Percentiles rank a stretch among this genome's conserved stretches.
phyloP scores from a whole-genome alignment of 2,888 invertebrate genomes.

The Dioctria linearis region DNA sequence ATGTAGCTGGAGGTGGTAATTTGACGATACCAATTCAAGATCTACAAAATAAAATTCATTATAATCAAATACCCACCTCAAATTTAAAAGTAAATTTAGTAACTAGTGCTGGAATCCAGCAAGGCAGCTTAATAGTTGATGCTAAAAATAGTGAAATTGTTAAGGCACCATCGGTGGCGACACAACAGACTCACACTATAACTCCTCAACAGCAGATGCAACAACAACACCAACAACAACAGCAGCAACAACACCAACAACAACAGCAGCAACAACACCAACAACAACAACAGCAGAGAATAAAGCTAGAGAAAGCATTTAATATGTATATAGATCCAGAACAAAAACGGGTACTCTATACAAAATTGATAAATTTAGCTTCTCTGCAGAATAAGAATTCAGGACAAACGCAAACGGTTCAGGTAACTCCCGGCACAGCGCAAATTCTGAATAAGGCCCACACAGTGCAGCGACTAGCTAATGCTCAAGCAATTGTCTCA shows the following conservation, averaged over 20 bases:
- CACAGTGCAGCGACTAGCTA: conserved; percentile 54
- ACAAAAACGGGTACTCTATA: conserved; percentile 68
- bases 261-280: conserved; percentile 53
- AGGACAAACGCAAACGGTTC: conserved; percentile 57
- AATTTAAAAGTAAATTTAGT: conserved; percentile 70
- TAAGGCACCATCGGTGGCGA: conserved; percentile 57
- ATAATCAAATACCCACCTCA: conserved; percentile 67
- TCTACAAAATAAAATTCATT: conserved; percentile 67
- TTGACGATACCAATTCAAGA: conserved; percentile 67
- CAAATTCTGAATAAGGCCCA: conserved; percentile 62
- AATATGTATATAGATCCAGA: conserved; percentile 60
- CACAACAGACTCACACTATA: conserved; percentile 32
- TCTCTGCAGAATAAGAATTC: conserved; percentile 65
- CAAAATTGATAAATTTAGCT: conserved; percentile 68
- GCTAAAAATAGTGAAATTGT: conserved; percentile 63
- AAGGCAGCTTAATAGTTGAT: conserved; percentile 62
- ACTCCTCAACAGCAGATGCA: conserved; percentile 47
- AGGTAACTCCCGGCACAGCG: conserved; percentile 45
- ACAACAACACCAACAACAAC: too few relatives aligned
- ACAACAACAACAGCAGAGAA: conserved; percentile 57
- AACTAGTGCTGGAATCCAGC: conserved; percentile 63
- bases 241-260: too few relatives aligned
- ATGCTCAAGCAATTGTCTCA: conserved; percentile 58
- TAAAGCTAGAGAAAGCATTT: conserved; percentile 60
- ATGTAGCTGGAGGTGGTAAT: conserved; percentile 61